Evolutionary conservation across 2,113 vertebrate species (phyloP).

Genomic region (Eolophus roseicapilla): DNA sequence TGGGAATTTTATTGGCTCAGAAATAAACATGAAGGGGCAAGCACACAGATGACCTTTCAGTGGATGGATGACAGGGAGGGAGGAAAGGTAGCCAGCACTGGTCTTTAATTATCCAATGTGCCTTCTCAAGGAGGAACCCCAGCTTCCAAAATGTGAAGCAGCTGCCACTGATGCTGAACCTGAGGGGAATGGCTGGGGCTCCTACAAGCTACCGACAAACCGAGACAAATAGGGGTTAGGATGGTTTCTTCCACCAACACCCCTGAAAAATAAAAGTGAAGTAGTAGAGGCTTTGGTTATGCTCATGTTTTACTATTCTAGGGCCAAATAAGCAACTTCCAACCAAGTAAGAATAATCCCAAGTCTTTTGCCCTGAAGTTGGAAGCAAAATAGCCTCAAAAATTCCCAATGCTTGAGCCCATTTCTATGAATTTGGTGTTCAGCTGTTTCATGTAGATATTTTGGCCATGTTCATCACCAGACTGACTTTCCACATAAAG

Average conservation of each 20-base stretch:
- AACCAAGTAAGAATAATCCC: background rate
- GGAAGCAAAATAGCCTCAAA: background rate
- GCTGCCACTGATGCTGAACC: background rate
- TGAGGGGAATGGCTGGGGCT: background rate
- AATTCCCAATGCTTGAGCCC: background rate
- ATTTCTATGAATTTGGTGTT: background rate
- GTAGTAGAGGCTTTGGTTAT: background rate
- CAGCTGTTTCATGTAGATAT: background rate
- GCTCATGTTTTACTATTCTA: background rate
- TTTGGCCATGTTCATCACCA: background rate
- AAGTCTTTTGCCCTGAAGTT: background rate
- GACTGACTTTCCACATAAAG: background rate
- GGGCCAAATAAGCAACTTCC: background rate
- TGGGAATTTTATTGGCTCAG: conserved; percentile 7
- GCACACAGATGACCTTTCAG: background rate
- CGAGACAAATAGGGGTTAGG: background rate
- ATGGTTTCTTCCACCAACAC: background rate
- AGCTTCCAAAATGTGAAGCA: background rate
- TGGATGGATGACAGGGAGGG: background rate
- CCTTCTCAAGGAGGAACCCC: background rate
- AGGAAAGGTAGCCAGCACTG: background rate
- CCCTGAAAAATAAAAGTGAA: background rate
- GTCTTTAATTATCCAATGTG: background rate
- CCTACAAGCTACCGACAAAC: background rate
- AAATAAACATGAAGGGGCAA: background rate